A percentile compares a stretch with the other conserved stretches of the same genome.
Evolutionary conservation across 1,140 invertebrate species (phyloP).

Genomic region (Trichoplusia ni): DNA sequence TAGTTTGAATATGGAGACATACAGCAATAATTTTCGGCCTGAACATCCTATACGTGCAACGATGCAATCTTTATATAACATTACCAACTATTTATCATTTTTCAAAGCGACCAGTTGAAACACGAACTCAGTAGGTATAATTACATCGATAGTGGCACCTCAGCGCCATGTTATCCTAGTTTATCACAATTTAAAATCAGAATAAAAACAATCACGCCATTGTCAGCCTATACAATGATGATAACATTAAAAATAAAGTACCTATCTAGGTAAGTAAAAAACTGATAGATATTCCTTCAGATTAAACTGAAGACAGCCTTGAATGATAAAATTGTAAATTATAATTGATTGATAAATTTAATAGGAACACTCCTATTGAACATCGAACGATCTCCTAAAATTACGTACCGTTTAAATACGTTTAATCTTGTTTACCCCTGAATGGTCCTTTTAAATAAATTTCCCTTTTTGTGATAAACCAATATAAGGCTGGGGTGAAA

Average conservation of each 20-base stretch:
- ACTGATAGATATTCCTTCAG: not conserved
- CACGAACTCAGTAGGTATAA: not conserved
- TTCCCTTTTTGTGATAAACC: conserved; percentile 3
- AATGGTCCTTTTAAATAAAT: conserved; percentile 2
- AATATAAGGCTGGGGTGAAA: not conserved
- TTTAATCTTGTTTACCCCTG: not conserved
- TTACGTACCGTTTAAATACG: not conserved
- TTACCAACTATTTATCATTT: no score
- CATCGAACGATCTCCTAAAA: not conserved
- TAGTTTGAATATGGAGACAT: no score
- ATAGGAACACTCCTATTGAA: not conserved
- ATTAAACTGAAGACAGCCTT: not conserved
- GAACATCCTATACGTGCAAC: no score
- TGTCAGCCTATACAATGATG: conserved; percentile 17
- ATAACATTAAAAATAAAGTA: not conserved
- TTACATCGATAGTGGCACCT: not conserved
- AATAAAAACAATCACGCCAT: conserved; percentile 22
- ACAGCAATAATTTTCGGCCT: no score
- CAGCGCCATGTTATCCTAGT: no score
- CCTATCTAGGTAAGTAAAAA: conserved; percentile 10
- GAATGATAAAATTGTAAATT: conserved; percentile 4
- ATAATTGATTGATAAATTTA: conserved; percentile 5
- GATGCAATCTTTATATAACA: no score
- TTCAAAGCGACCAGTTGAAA: no score
- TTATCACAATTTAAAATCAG: conserved; percentile 20